Percentiles rank a stretch among this genome's conserved stretches.
These are phyloP conservation scores for Sphenodon punctatus DNA, from an alignment of 2,797 vertebrate genomes.

Conservation along the genomic window DNA sequence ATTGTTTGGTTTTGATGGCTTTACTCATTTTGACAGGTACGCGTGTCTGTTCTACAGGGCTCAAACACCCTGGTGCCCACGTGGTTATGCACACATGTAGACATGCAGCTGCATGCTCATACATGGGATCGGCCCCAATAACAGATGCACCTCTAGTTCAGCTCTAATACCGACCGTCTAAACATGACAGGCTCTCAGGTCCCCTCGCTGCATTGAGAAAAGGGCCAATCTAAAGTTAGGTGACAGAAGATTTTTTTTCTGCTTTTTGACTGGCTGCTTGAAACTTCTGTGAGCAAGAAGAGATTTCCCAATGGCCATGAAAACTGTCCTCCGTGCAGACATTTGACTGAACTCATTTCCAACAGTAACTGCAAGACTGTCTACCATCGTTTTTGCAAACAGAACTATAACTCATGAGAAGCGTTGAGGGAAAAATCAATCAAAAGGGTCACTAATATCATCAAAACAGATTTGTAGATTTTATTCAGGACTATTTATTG, in stretches of 20 bases:
- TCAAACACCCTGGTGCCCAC: too few relatives aligned
- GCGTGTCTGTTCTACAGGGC: too few relatives aligned
- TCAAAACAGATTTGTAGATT: slow-evolving; percentile 27
- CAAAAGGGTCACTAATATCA: slow-evolving; percentile 13
- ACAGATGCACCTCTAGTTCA: too few relatives aligned
- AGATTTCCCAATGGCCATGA: slow-evolving; percentile 26
- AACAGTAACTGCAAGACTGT: slow-evolving; percentile 11
- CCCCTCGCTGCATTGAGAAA: too few relatives aligned
- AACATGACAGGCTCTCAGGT: too few relatives aligned
- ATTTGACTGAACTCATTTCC: slow-evolving; percentile 33
- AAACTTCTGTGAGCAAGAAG: slow-evolving; percentile 33
- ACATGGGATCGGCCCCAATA: too few relatives aligned
- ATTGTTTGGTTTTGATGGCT: too few relatives aligned
- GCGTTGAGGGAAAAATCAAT: slow-evolving; percentile 8
- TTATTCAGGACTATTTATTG: slow-evolving; percentile 23
- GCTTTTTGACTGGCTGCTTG: slow-evolving; percentile 18
- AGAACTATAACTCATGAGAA: neutral
- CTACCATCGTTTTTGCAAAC: neutral
- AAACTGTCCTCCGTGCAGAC: neutral
- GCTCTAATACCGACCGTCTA: too few relatives aligned
- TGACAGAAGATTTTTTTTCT: slow-evolving; percentile 43
- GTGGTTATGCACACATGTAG: too few relatives aligned
- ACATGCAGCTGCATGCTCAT: too few relatives aligned
- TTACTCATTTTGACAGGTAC: too few relatives aligned
- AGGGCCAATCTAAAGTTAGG: too few relatives aligned